Evolutionary conservation across 2,113 vertebrate genomes (phyloP).

Genomic region (Laticauda colubrina): DNA sequence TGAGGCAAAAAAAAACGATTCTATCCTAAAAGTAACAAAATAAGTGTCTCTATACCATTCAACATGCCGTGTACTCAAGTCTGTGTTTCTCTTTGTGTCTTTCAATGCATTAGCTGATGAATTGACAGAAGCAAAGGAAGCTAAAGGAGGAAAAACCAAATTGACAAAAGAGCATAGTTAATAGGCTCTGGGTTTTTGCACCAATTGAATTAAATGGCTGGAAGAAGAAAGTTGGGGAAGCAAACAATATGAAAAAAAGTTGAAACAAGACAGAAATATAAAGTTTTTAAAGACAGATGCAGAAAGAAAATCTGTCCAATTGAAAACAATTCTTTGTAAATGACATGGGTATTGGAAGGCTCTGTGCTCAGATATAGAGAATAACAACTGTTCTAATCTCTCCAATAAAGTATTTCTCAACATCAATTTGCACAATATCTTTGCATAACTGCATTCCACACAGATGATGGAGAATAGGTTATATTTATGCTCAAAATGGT

Average conservation of each 20-base stretch:
- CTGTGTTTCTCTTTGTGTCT: background rate
- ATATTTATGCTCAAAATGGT: conserved; percentile 50
- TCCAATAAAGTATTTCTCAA: conserved; percentile 49
- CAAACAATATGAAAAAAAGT: conserved; percentile 24
- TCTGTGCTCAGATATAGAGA: conserved; percentile 20
- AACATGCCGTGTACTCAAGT: background rate
- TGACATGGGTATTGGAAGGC: conserved; percentile 19
- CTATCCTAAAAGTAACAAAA: background rate
- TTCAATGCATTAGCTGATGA: background rate
- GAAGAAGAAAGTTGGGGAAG: conserved; percentile 32
- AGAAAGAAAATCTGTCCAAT: conserved; percentile 10
- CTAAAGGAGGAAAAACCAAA: conserved; percentile 40
- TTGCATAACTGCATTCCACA: conserved; percentile 20
- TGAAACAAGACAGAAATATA: conserved; percentile 19
- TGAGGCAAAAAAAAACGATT: background rate
- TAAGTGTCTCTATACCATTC: background rate
- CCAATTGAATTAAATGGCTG: conserved; percentile 49
- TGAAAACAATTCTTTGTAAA: background rate
- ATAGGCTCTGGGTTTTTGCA: conserved; percentile 47
- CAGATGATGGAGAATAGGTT: conserved; percentile 36
- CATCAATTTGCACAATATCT: conserved; percentile 41
- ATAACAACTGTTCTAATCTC: conserved; percentile 41
- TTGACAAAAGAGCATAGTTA: conserved; percentile 48
- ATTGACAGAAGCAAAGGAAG: background rate
- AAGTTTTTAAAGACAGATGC: background rate